A percentile compares a stretch with the other conserved stretches of the same genome.
phyloP scores from a whole-genome alignment of 2,797 vertebrate species.

The Uromys caudimaculatus region DNA sequence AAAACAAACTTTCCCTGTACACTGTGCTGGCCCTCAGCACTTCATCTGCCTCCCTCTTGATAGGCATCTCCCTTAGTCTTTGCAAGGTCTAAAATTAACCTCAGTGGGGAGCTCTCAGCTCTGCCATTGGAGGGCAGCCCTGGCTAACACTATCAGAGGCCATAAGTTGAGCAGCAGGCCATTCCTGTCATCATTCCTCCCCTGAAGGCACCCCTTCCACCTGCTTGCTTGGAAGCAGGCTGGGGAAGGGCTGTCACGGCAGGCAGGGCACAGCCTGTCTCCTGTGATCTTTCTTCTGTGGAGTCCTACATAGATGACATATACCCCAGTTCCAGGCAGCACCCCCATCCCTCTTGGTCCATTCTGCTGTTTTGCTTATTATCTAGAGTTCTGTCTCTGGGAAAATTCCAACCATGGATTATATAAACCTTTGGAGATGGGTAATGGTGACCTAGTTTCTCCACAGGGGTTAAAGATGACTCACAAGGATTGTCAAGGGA shows the following conservation, averaged over 20 bases:
- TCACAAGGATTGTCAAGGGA: slow-evolving; percentile 31
- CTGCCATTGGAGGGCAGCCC: slow-evolving; percentile 70
- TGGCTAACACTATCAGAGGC: slow-evolving; percentile 38
- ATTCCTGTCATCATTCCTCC: slow-evolving; percentile 49
- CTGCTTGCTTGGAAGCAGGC: slow-evolving; percentile 9
- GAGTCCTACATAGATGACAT: not conserved
- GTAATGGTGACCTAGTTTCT: slow-evolving; percentile 58
- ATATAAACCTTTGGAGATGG: slow-evolving; percentile 69
- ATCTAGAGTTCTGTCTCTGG: slow-evolving; percentile 33
- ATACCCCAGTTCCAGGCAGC: not conserved
- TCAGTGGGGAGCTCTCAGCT: not conserved
- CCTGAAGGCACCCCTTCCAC: slow-evolving; percentile 25
- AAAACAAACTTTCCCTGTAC: not conserved
- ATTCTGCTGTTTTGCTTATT: slow-evolving; percentile 39
- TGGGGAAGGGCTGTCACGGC: not conserved
- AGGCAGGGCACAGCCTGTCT: not conserved
- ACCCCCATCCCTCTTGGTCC: rapidly evolving
- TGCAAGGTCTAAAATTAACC: slow-evolving; percentile 76
- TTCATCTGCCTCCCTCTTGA: not conserved
- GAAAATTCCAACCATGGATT: slow-evolving; percentile 44
- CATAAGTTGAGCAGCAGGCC: slow-evolving; percentile 73
- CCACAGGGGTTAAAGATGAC: slow-evolving; percentile 59
- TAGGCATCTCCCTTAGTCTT: not conserved
- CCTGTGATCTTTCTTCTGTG: not conserved
- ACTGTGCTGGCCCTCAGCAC: not conserved